phyloP scores from a whole-genome alignment of 2,888 invertebrate species.

The Ormia ochracea region DNA sequence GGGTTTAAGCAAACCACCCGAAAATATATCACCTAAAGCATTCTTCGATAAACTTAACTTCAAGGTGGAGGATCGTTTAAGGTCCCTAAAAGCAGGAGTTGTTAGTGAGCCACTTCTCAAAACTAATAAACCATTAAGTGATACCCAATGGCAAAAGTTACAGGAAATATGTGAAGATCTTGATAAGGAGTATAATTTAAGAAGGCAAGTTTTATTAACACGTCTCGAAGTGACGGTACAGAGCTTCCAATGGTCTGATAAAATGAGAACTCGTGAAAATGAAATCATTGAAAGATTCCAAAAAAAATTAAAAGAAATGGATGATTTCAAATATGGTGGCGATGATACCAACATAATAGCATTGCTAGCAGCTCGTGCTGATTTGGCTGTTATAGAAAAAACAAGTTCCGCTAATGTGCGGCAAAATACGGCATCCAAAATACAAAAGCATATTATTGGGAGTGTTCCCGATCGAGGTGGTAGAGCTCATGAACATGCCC shows the following conservation, averaged over 20 bases:
- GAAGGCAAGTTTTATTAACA: constrained; percentile 92
- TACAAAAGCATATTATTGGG: constrained; percentile 94
- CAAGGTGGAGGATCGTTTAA: constrained; percentile 82
- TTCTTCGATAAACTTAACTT: constrained; percentile 87
- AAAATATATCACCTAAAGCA: constrained; percentile 85
- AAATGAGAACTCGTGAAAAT: constrained; percentile 85
- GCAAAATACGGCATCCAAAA: constrained; percentile 87
- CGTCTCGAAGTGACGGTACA: constrained; percentile 96
- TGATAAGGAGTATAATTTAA: constrained; percentile 87
- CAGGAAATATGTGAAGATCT: constrained; percentile 84
- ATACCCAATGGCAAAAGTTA: constrained; percentile 89
- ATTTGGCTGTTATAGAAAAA: constrained; percentile 92
- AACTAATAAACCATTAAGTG: constrained; percentile 81
- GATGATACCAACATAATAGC: constrained; percentile 83
- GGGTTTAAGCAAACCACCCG: constrained; percentile 91
- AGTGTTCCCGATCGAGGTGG: constrained; percentile 96
- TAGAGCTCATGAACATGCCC: constrained; percentile 91
- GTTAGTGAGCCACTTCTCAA: constrained; percentile 87
- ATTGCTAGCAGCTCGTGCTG: constrained; percentile 89
- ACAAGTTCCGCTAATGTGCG: constrained; percentile 91
- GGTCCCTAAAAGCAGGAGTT: constrained; percentile 79
- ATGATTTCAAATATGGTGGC: constrained; percentile 72
- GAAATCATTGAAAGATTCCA: constrained; percentile 81
- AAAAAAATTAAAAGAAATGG: constrained; percentile 75
- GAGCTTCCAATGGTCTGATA: constrained; percentile 96